phyloP scores from a whole-genome alignment of 37 sponge, comb jelly and placozoan genomes.

The Beroe forskalii region DNA sequence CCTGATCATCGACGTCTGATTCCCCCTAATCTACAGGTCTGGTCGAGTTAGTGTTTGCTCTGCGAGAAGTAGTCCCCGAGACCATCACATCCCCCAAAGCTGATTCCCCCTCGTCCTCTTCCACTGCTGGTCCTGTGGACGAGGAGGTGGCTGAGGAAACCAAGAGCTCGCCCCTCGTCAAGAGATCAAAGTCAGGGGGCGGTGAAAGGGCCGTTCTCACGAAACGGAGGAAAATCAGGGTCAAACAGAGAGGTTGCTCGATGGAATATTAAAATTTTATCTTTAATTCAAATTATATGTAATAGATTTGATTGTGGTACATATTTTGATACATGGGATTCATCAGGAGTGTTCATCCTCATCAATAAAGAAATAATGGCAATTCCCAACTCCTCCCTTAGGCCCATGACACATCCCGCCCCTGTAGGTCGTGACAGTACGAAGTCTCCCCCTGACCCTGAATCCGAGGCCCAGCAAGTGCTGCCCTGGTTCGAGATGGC shows the following conservation, averaged over 20 bases:
- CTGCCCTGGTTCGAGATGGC: conserved; percentile 37
- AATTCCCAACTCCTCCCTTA: no score
- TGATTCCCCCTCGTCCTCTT: no score
- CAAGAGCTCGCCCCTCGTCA: conserved; percentile 22
- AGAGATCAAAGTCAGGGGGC: conserved; percentile 8
- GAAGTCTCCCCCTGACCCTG: conserved; percentile 21
- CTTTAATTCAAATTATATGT: no score
- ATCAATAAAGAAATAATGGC: no score
- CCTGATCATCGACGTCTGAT: no score
- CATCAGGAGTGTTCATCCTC: no score
- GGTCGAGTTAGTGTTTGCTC: conserved; percentile 35
- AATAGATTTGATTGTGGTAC: no score
- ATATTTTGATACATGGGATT: no score
- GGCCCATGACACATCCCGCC: no score
- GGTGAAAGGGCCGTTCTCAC: not conserved
- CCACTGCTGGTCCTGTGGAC: not conserved
- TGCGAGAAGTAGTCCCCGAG: not conserved
- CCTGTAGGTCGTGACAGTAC: conserved; percentile 4
- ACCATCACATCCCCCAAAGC: not conserved
- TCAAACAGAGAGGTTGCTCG: conserved; percentile 19
- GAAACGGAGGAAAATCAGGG: conserved; percentile 23
- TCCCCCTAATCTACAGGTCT: not conserved
- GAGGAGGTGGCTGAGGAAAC: not conserved
- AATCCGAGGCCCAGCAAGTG: not conserved
- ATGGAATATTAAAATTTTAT: no score